Percentiles rank a stretch among this genome's conserved stretches.
These are phyloP conservation scores for Megaleporinus macrocephalus DNA, from an alignment of 2,113 vertebrate genomes.

Conservation along the genomic window DNA sequence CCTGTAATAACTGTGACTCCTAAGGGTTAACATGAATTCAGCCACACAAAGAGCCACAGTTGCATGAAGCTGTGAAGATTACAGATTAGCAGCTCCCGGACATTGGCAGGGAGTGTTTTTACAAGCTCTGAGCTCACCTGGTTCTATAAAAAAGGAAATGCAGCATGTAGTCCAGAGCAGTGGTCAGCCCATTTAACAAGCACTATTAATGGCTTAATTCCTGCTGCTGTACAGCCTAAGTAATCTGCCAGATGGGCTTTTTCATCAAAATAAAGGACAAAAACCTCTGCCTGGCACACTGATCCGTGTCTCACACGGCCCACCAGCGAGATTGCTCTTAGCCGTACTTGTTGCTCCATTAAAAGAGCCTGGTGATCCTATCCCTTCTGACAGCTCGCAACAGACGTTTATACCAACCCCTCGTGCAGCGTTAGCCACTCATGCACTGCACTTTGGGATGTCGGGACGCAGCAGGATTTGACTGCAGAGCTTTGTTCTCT, in stretches of 20 bases:
- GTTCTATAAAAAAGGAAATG: slow-evolving; percentile 1
- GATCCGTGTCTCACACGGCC: slow-evolving; percentile 26
- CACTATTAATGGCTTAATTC: slow-evolving; percentile 38
- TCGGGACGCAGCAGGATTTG: slow-evolving; percentile 28
- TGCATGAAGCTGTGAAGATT: neutral
- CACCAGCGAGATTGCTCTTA: slow-evolving; percentile 51
- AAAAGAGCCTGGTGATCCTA: slow-evolving; percentile 48
- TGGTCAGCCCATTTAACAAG: slow-evolving; percentile 36
- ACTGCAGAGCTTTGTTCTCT: slow-evolving; percentile 24
- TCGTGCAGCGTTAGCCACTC: slow-evolving; percentile 45
- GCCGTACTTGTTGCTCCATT: slow-evolving; percentile 58
- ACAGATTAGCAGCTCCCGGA: neutral
- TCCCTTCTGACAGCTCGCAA: slow-evolving; percentile 63
- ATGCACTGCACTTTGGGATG: slow-evolving; percentile 47
- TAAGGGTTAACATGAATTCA: neutral
- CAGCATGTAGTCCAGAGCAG: slow-evolving; percentile 12
- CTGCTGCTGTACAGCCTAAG: slow-evolving; percentile 9
- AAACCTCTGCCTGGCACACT: slow-evolving; percentile 42
- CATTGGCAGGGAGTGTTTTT: slow-evolving; percentile 11
- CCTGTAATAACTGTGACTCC: neutral
- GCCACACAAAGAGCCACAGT: neutral
- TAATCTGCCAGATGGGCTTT: slow-evolving; percentile 49
- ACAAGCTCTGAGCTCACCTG: slow-evolving; percentile 41
- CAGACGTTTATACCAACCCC: slow-evolving; percentile 30
- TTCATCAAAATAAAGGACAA: slow-evolving; percentile 19